Evolutionary conservation across 2,113 vertebrate genomes (phyloP), one percentile per base, ranked within the genome.

Genomic region (Xerus inauris): DNA sequence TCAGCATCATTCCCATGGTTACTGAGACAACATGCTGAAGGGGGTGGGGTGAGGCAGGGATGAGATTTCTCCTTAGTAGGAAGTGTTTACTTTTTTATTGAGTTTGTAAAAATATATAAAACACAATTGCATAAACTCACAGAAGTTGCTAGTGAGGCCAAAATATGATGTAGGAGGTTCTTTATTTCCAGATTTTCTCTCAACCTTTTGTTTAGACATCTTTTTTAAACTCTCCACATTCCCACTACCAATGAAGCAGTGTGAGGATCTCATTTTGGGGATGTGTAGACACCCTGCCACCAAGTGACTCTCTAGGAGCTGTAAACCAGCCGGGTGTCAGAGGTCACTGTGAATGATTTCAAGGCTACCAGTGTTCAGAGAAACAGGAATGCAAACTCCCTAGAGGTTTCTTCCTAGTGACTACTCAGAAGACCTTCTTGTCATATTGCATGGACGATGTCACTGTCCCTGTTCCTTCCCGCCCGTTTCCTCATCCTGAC

Each of bases 11-110:
- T 95, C 95, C 83, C 96, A 94, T 82, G 93, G 65, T 92, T 92
- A 97, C 22, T 10, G 67, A 98, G 94, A 97, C 97, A 93, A 98
- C 97, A 97, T 97, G 98, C 97, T 98, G 65, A 94, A 83, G 30
- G 59, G 45, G 12, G 65, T n/a, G 13, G 47, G 6, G 30, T n/a
- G n/a, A n/a, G 40, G 2, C 71, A 22, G n/a, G 79, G 65, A 92
- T 45, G 79, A 71, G 16, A 24, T 89, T 88, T 97, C 97, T 97
- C 97, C 93, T 95, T 93, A 91, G 79, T 0, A 86, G 47, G 93
- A 95, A 87, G 47, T 93, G 32, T 97, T 96, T 93, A 77, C 88
- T 97, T 81, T 67, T 64, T 73, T 79, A 97, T 73, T 90, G 96
- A 81, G 75, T 89, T 98, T 97, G 94, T 97, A 57, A 64, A 98